Evolutionary conservation across 2,797 vertebrate genomes (phyloP).

Genomic region (Thunnus albacares): DNA sequence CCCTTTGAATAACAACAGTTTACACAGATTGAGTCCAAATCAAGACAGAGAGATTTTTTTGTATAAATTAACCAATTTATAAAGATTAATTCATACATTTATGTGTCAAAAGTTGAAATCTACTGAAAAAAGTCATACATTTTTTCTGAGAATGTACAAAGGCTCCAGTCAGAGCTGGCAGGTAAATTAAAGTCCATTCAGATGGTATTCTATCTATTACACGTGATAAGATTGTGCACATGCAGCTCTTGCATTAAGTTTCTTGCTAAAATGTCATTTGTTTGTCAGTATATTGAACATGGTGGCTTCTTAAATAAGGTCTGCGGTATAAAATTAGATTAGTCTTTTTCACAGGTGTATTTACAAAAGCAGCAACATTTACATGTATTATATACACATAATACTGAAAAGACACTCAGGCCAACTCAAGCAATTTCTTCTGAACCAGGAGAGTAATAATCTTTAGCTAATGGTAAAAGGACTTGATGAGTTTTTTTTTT

Average conservation of each 20-base stretch:
- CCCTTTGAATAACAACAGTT: neutral
- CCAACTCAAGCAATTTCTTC: conserved; percentile 2
- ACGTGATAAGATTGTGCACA: neutral
- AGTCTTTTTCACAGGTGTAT: neutral
- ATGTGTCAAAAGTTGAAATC: neutral
- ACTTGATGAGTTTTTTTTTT: conserved; percentile 1
- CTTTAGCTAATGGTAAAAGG: neutral
- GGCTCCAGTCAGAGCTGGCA: no score
- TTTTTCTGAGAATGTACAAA: neutral
- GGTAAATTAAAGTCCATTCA: no score
- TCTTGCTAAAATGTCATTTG: neutral
- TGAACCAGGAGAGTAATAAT: conserved; percentile 1
- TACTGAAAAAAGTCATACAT: neutral
- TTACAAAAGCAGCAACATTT: conserved; percentile 14
- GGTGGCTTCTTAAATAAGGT: neutral
- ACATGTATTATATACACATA: neutral
- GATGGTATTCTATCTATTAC: neutral
- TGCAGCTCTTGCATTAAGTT: no score
- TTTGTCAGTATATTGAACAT: neutral
- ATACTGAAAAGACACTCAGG: neutral
- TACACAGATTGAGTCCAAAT: neutral
- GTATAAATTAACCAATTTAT: neutral
- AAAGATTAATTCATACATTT: neutral
- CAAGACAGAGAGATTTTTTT: neutral
- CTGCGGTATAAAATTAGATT: neutral